Percentiles rank a stretch among this genome's conserved stretches.
Conservation (phyloP, 2,113 vertebrate genomes). For the Notarius lentiginosus region DNA sequence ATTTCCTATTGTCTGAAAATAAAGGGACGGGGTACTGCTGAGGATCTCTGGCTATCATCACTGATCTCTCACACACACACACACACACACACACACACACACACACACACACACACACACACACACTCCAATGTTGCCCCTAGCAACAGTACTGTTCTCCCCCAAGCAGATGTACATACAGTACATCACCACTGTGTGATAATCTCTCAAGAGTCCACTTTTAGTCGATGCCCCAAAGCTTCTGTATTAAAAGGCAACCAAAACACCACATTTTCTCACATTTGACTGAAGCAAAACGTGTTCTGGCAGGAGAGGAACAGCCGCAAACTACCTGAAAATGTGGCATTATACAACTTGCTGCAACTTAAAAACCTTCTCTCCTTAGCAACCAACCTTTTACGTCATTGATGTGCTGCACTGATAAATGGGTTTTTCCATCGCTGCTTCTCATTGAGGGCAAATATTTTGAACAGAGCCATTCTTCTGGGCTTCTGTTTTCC, state of each 20-base stretch:
- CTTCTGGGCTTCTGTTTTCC: slow-evolving; percentile 33
- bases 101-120: background rate
- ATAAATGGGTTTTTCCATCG: slow-evolving; percentile 41
- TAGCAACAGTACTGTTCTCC: background rate
- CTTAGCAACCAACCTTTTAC: slow-evolving; percentile 27
- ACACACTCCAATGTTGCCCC: slow-evolving; percentile 1
- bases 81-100: no score
- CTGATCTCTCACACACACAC: slow-evolving; percentile 4
- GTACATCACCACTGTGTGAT: background rate
- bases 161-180: background rate
- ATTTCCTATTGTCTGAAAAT: slow-evolving; percentile 28
- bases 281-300: background rate
- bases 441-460: slow-evolving; percentile 32
- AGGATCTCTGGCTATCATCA: slow-evolving; percentile 36
- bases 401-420: slow-evolving; percentile 15
- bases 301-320: background rate
- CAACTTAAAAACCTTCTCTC: slow-evolving; percentile 27
- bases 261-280: background rate
- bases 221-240: background rate
- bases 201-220: background rate
- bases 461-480: slow-evolving; percentile 35
- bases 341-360: background rate
- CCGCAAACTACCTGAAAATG: background rate
- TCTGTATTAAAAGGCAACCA: background rate
- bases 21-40: slow-evolving; percentile 21